Conservation (phyloP, 2,888 invertebrate genomes). For the Apamea epomidion region DNA sequence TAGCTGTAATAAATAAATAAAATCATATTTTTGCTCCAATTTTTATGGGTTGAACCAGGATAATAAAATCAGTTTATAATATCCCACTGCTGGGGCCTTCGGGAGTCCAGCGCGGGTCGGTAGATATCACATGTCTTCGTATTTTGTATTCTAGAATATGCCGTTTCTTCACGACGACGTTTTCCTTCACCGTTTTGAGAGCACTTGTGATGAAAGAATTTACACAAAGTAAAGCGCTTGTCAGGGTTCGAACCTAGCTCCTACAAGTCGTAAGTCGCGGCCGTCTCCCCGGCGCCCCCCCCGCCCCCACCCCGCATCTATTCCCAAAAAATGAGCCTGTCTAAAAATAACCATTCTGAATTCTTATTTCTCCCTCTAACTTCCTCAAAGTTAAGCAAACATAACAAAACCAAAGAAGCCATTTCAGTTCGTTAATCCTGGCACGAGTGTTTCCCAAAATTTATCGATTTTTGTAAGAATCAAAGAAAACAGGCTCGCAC, state of each 20-base stretch:
- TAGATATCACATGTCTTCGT: not conserved
- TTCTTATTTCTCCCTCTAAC: conserved; percentile 14
- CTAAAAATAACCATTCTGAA: not conserved
- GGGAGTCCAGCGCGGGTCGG: too few species aligned
- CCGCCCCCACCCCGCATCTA: not conserved
- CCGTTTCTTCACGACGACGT: not conserved
- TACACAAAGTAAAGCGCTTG: not conserved
- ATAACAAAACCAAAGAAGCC: conserved; percentile 47
- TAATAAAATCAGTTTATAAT: not conserved
- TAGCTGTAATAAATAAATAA: not conserved
- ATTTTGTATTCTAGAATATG: not conserved
- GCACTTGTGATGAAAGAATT: not conserved
- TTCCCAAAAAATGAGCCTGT: not conserved
- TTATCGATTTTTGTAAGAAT: conserved; percentile 66
- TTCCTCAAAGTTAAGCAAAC: conserved; percentile 38
- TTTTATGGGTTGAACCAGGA: not conserved
- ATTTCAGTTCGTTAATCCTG: conserved; percentile 58
- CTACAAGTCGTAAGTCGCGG: too few species aligned
- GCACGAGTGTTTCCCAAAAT: conserved; percentile 59
- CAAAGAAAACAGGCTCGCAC: conserved; percentile 64
- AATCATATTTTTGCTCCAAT: conserved; percentile 1
- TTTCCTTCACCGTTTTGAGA: not conserved
- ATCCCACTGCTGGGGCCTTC: not conserved
- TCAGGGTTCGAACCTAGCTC: too few species aligned
- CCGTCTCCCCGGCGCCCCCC: too few species aligned